A percentile compares a stretch with the other conserved stretches of the same genome.
These are phyloP conservation scores for Cephalopachus bancanus DNA, from an alignment of 2,797 vertebrate genomes.

Conservation along the genomic window DNA sequence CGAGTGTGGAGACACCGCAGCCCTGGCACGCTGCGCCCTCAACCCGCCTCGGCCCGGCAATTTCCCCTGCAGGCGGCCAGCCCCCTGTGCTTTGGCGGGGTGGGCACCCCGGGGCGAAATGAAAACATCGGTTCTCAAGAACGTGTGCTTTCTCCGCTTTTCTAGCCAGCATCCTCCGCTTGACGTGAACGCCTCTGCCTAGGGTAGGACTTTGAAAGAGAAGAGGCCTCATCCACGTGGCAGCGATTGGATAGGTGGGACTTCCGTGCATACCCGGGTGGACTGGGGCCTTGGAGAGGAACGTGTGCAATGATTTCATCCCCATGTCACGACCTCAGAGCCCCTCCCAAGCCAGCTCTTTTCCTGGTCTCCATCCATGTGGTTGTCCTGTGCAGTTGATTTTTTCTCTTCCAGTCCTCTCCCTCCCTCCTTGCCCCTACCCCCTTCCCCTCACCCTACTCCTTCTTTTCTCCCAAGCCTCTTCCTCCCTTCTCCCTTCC, in stretches of 20 bases:
- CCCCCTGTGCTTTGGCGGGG: background rate
- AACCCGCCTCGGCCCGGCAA: background rate
- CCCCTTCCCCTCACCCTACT: background rate
- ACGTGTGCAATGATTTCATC: rapidly evolving
- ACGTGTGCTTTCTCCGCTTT: background rate
- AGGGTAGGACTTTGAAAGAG: background rate
- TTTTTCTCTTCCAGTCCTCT: too few species aligned
- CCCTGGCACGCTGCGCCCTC: background rate
- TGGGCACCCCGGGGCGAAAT: background rate
- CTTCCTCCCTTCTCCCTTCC: background rate
- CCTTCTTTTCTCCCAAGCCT: background rate
- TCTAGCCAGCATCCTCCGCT: background rate
- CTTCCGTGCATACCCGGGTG: background rate
- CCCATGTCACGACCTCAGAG: background rate
- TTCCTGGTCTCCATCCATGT: background rate
- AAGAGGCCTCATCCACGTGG: background rate
- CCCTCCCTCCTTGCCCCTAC: too few species aligned
- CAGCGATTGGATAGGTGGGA: rapidly evolving
- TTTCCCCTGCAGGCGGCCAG: background rate
- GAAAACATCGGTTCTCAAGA: background rate
- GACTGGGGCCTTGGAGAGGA: rapidly evolving
- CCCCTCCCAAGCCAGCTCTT: rapidly evolving
- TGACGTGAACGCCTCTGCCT: background rate
- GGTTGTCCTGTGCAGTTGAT: too few species aligned
- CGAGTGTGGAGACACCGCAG: rapidly evolving